Conservation (phyloP, 2,113 vertebrate genomes). For the Arvicanthis niloticus region DNA sequence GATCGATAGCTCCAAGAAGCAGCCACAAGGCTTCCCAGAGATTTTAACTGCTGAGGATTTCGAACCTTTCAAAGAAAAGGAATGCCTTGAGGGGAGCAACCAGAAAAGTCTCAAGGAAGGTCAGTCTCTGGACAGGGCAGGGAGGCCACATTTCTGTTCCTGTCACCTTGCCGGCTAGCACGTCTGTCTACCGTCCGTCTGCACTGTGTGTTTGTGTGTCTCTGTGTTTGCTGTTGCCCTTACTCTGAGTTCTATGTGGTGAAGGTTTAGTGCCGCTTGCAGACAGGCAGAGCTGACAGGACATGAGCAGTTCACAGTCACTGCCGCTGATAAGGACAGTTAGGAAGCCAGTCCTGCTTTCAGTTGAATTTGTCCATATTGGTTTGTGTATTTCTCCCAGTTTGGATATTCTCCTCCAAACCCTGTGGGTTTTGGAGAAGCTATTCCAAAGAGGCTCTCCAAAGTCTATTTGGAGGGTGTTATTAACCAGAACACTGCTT, state of each 20-base stretch:
- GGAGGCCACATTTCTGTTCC: neutral
- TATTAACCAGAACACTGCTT: constrained; percentile 48
- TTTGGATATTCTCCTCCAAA: neutral
- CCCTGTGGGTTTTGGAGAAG: neutral
- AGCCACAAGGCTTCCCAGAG: constrained; percentile 88
- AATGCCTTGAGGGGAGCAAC: constrained; percentile 89
- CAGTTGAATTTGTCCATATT: neutral
- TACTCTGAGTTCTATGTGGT: neutral
- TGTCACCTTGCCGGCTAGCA: neutral
- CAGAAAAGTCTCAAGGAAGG: constrained; percentile 92
- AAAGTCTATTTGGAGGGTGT: no score
- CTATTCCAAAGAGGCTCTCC: constrained; percentile 52
- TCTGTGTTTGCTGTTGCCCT: constrained; percentile 14
- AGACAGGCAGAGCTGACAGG: neutral
- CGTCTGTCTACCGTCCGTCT: neutral
- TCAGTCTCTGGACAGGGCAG: constrained; percentile 83
- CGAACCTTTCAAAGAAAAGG: constrained; percentile 88
- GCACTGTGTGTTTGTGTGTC: neutral
- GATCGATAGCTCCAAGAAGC: constrained; percentile 92
- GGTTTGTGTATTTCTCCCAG: constrained; percentile 39
- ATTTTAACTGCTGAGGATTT: constrained; percentile 86
- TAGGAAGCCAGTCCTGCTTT: neutral
- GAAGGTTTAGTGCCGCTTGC: constrained; percentile 11
- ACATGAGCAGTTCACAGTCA: neutral
- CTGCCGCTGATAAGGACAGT: neutral